phyloP scores from a whole-genome alignment of 2,797 vertebrate species.

The Catharus ustulatus region DNA sequence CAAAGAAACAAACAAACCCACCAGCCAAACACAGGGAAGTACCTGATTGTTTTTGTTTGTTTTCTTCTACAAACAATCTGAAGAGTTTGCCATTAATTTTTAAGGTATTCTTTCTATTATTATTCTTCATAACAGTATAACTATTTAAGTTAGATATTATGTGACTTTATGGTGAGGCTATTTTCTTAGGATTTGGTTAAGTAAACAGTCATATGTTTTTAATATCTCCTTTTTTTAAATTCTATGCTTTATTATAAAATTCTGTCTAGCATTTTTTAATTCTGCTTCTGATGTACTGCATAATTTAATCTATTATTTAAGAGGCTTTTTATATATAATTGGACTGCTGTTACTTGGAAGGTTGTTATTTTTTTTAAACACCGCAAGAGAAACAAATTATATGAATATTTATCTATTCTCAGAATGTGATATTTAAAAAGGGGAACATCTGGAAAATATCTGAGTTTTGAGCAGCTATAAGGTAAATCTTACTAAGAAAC shows the following conservation, averaged over 20 bases:
- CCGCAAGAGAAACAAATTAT: not conserved
- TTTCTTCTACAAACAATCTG: not conserved
- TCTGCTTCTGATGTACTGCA: not conserved
- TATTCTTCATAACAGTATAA: not conserved
- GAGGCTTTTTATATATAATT: not conserved
- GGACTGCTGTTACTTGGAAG: not conserved
- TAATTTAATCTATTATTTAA: not conserved
- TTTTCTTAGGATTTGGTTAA: not conserved
- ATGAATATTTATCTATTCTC: not conserved
- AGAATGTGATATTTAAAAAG: not conserved
- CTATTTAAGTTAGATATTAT: not conserved
- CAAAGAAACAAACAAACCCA: not conserved
- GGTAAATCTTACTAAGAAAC: not conserved
- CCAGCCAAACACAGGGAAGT: not conserved
- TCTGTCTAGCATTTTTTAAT: not conserved
- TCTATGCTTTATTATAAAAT: not conserved
- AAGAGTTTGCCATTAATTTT: not conserved
- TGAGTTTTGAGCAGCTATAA: not conserved
- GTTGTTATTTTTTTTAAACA: not conserved
- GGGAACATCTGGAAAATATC: not conserved
- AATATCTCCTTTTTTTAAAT: not conserved
- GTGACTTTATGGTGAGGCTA: not conserved
- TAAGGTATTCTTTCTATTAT: rapidly evolving
- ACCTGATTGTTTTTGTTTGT: not conserved
- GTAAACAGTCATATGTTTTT: not conserved